These are phyloP conservation scores for Zosterops pallidus DNA, from an alignment of 2,113 vertebrate genomes.

Conservation along the genomic window DNA sequence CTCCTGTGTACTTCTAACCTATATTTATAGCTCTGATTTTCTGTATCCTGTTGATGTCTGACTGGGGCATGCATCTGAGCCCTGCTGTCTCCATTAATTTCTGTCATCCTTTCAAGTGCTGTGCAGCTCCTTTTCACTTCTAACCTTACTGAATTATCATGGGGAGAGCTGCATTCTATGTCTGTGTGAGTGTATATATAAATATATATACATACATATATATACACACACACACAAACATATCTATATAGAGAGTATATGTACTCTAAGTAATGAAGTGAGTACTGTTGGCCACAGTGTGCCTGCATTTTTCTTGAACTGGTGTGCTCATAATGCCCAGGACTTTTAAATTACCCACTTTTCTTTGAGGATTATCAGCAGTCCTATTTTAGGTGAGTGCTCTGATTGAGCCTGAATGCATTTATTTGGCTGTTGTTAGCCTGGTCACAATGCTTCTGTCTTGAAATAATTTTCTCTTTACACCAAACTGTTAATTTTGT, in stretches of 20 bases:
- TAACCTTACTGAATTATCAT: neutral
- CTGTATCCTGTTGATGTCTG: neutral
- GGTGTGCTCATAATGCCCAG: neutral
- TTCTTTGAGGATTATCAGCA: neutral
- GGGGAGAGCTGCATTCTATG: neutral
- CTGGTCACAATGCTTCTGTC: neutral
- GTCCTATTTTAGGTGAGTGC: neutral
- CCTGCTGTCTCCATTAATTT: neutral
- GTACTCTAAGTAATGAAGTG: neutral
- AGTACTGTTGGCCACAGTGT: neutral
- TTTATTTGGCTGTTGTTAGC: neutral
- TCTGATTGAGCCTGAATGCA: neutral
- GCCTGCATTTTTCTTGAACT: neutral
- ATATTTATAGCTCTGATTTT: constrained; percentile 8
- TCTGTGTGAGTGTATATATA: rapidly evolving
- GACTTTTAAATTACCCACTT: neutral
- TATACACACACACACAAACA: rapidly evolving
- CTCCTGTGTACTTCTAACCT: neutral
- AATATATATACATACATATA: rapidly evolving
- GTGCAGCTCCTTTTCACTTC: neutral
- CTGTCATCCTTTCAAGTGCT: neutral
- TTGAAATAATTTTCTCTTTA: neutral
- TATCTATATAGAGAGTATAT: neutral
- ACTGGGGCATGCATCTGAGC: neutral
- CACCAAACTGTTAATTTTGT: constrained; percentile 2